These are phyloP conservation scores for Gymnothorax reevesii DNA, from an alignment of 2,797 vertebrate genomes.

Conservation along the genomic window DNA sequence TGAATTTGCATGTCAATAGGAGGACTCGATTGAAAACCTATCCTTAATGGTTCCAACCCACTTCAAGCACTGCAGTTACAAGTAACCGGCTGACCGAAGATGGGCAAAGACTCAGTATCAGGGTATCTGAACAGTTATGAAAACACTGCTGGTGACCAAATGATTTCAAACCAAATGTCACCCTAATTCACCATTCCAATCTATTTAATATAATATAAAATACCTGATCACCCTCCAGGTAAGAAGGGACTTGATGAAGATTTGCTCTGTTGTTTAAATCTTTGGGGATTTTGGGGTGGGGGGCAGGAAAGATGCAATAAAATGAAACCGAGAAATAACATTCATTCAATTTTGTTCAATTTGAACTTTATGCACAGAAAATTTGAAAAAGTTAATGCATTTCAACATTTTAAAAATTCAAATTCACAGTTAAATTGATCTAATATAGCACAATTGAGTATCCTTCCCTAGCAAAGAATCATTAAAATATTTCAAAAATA, in stretches of 20 bases:
- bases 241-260: not conserved
- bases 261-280: not conserved
- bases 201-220: no score
- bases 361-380: constrained; percentile 42
- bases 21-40: no score
- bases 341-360: constrained; percentile 22
- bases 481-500: constrained; percentile 14
- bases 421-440: constrained; percentile 45
- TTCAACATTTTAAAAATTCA: constrained; percentile 37
- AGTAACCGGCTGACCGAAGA: no score
- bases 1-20: no score
- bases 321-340: constrained; percentile 17
- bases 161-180: no score
- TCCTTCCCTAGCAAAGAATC: constrained; percentile 14
- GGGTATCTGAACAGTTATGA: no score
- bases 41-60: no score
- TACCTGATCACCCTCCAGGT: no score
- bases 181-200: no score
- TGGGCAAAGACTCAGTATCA: no score
- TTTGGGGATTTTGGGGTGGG: not conserved
- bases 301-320: not conserved
- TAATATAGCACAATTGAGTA: constrained; percentile 35
- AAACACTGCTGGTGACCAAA: no score
- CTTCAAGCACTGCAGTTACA: no score
- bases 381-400: constrained; percentile 33